phyloP scores from a whole-genome alignment of 1,140 invertebrate genomes.

The Venturia canescens region DNA sequence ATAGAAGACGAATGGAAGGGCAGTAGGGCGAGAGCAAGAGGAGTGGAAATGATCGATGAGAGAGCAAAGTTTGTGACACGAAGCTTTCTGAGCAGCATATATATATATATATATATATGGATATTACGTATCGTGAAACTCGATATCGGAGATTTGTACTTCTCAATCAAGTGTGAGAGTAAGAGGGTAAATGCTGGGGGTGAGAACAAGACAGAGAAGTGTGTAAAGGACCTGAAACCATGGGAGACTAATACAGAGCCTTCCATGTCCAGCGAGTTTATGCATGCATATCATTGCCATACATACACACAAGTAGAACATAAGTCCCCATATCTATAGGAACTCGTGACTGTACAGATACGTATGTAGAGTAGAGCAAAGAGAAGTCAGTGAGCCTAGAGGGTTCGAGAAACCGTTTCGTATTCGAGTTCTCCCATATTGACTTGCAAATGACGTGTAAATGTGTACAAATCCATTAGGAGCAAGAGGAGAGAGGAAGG shows the following conservation, averaged over 20 bases:
- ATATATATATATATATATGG: neutral
- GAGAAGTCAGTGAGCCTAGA: conserved; percentile 2
- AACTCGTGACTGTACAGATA: neutral
- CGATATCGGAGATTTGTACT: conserved; percentile 9
- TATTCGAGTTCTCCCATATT: conserved; percentile 39
- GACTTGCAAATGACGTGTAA: conserved; percentile 42
- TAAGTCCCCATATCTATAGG: neutral
- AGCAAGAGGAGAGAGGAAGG: conserved; percentile 11
- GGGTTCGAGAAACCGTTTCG: conserved; percentile 20
- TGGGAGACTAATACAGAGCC: neutral
- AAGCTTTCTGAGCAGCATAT: neutral
- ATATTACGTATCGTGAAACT: conserved; percentile 3
- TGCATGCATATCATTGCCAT: neutral
- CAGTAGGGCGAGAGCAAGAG: neutral
- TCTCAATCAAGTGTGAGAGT: neutral
- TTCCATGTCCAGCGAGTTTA: conserved; percentile 20
- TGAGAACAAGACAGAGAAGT: neutral
- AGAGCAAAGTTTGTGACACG: neutral
- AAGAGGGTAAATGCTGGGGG: neutral
- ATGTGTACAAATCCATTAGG: conserved; percentile 41
- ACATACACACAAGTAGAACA: neutral
- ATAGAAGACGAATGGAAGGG: neutral
- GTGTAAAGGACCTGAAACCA: neutral
- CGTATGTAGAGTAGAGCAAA: neutral
- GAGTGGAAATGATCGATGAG: neutral